Conservation (phyloP, 2,888 invertebrate species). For the Chymomyza fuscimana region DNA sequence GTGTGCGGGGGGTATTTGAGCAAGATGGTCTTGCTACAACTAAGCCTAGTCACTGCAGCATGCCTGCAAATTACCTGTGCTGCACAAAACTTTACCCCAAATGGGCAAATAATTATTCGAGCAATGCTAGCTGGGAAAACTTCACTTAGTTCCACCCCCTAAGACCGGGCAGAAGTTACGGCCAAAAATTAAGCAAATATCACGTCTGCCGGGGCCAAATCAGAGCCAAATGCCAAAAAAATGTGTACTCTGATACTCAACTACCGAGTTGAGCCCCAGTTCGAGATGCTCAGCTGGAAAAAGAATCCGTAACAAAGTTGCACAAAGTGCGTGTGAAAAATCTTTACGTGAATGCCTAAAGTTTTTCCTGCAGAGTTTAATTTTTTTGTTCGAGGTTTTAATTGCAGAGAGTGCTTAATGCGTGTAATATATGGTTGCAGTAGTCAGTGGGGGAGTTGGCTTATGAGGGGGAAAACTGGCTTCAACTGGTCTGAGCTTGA, state of each 20-base stretch:
- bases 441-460: neutral
- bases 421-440: neutral
- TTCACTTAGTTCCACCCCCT: neutral
- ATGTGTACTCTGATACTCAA: neutral
- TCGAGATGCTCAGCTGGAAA: neutral
- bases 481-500: neutral
- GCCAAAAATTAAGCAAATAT: neutral
- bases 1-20: neutral
- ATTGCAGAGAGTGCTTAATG: slow-evolving; percentile 59
- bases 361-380: slow-evolving; percentile 12
- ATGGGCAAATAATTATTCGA: neutral
- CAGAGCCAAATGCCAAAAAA: neutral
- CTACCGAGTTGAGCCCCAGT: neutral
- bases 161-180: neutral
- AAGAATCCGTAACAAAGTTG: neutral
- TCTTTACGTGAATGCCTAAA: neutral
- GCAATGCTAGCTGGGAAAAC: neutral
- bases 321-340: neutral
- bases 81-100: neutral
- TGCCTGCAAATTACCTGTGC: neutral
- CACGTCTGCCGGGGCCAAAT: neutral
- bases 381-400: slow-evolving; percentile 61
- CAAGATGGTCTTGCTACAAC: neutral
- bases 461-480: neutral
- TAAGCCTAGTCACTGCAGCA: neutral